A percentile compares a stretch with the other conserved stretches of the same genome.
Conservation (phyloP, 2,888 invertebrate species). For the Andrena flavipes region DNA sequence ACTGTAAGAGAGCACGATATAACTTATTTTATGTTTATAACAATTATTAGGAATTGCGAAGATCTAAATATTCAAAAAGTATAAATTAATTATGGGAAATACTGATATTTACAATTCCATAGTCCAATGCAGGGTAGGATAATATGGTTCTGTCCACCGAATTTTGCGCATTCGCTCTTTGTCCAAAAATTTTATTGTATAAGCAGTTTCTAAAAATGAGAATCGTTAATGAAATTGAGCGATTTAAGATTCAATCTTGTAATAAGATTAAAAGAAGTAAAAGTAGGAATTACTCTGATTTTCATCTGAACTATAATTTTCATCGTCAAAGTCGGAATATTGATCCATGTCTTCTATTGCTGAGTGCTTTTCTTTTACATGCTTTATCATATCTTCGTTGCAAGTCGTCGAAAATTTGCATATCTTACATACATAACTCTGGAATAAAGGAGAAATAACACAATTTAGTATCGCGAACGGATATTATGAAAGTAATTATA, state of each 20-base stretch:
- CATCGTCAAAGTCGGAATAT: constrained; percentile 59
- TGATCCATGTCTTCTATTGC: constrained; percentile 46
- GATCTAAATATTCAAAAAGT: neutral
- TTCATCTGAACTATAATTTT: constrained; percentile 56
- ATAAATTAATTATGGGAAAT: neutral
- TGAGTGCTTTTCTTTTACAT: constrained; percentile 76
- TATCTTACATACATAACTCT: constrained; percentile 80
- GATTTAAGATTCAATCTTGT: constrained; percentile 13
- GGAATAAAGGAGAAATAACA: constrained; percentile 26
- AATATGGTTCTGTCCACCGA: constrained; percentile 47
- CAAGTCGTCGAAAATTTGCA: constrained; percentile 75
- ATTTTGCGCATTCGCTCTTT: constrained; percentile 18
- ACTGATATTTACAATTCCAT: constrained; percentile 78
- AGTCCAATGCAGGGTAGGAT: constrained; percentile 78
- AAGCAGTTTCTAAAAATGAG: constrained; percentile 43
- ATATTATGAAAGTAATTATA: constrained; percentile 4
- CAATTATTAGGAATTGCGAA: constrained; percentile 46
- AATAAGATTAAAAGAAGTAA: too few relatives aligned
- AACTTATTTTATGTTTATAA: constrained; percentile 78
- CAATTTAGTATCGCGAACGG: neutral
- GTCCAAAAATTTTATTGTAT: constrained; percentile 33
- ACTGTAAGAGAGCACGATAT: constrained; percentile 60
- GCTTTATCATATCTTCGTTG: constrained; percentile 74
- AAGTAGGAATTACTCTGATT: constrained; percentile 36
- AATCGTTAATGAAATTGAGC: neutral